Conservation (phyloP, 2,113 vertebrate genomes). For the Grammomys dolichurus region DNA sequence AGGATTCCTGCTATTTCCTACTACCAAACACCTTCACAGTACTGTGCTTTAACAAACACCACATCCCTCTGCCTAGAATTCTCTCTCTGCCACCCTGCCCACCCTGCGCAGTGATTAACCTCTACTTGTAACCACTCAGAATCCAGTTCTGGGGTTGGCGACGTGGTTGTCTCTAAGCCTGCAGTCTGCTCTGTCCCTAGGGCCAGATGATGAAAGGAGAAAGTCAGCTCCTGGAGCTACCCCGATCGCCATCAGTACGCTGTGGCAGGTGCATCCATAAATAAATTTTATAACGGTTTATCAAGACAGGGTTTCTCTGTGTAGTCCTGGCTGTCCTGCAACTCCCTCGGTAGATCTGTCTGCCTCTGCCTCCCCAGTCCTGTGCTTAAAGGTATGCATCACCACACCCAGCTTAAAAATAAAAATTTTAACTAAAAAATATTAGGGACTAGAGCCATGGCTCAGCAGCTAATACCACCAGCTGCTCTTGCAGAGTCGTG, state of each 20-base stretch:
- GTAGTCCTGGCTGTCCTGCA: neutral
- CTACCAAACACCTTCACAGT: neutral
- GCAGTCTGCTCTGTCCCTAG: neutral
- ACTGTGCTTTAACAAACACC: neutral
- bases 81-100: neutral
- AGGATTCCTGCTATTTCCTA: no score
- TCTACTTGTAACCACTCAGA: neutral
- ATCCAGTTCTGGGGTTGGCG: neutral
- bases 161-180: neutral
- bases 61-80: neutral
- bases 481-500: neutral
- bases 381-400: neutral
- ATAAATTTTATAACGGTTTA: neutral
- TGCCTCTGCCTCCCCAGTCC: neutral
- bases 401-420: neutral
- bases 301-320: neutral
- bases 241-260: neutral
- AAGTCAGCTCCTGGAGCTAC: neutral
- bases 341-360: no score
- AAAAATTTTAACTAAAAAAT: neutral
- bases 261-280: no score
- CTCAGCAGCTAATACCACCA: neutral
- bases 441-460: no score
- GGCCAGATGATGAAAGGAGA: neutral
- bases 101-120: neutral